Conservation (phyloP, 2,797 vertebrate genomes). For the Notamacropus eugenii region DNA sequence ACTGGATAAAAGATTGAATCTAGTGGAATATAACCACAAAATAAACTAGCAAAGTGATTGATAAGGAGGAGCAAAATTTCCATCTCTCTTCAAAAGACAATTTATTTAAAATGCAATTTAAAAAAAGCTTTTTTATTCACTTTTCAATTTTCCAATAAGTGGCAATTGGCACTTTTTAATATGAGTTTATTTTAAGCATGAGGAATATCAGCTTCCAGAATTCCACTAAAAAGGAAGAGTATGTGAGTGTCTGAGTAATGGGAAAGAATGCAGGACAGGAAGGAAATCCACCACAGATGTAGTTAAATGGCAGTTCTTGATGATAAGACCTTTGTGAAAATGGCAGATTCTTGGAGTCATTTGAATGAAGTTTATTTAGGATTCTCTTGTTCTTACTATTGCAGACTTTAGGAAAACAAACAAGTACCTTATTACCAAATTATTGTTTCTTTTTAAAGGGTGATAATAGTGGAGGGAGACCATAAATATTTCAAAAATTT, state of each 20-base stretch:
- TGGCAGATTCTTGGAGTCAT: not conserved
- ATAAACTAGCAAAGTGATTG: not conserved
- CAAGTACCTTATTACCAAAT: not conserved
- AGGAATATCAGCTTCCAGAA: not conserved
- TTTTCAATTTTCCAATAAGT: not conserved
- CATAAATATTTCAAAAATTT: constrained; percentile 11
- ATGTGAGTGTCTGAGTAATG: not conserved
- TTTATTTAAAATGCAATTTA: not conserved
- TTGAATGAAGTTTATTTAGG: not conserved
- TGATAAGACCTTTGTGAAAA: not conserved
- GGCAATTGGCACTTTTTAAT: not conserved
- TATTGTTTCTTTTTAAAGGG: not conserved
- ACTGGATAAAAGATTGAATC: not conserved
- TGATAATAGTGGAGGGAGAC: not conserved
- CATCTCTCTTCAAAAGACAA: not conserved
- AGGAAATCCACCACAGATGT: not conserved
- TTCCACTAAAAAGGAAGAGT: not conserved
- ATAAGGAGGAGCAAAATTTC: not conserved
- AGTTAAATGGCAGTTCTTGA: not conserved
- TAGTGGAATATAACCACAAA: not conserved
- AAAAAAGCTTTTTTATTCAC: not conserved
- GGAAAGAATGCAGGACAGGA: not conserved
- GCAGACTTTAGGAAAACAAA: not conserved
- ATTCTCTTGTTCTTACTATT: not conserved
- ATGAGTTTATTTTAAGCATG: not conserved